phyloP scores from a whole-genome alignment of 1,140 invertebrate species.

The Ostrea denselamellosa region DNA sequence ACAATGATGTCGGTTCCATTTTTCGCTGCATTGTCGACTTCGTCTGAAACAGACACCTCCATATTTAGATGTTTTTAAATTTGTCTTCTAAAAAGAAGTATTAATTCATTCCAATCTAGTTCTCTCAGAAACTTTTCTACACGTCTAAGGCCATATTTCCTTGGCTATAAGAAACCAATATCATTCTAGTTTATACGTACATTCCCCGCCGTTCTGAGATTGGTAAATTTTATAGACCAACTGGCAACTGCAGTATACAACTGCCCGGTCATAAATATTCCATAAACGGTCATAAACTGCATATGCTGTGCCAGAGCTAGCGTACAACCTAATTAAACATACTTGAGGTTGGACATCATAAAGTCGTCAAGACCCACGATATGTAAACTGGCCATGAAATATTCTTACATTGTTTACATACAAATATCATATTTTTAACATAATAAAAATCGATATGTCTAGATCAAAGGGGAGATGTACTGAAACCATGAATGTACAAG shows the following conservation, averaged over 20 bases:
- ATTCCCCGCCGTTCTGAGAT: not conserved
- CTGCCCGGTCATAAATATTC: conserved; percentile 26
- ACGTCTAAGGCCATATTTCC: not conserved
- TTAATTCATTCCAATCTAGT: not conserved
- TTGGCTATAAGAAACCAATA: not conserved
- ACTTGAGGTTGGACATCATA: not conserved
- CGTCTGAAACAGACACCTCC: conserved; percentile 21
- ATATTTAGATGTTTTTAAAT: not conserved
- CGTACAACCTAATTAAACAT: not conserved
- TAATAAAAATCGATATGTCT: not conserved
- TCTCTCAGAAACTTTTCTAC: not conserved
- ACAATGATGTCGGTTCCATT: conserved; percentile 54
- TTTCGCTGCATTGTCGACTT: not conserved
- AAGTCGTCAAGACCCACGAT: not conserved
- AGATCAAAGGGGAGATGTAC: not conserved
- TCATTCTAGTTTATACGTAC: not conserved
- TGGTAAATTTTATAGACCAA: conserved; percentile 14
- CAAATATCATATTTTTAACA: not conserved
- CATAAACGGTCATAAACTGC: conserved; percentile 21
- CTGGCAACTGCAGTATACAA: conserved; percentile 18
- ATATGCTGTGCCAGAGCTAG: not conserved
- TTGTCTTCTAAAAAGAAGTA: not conserved
- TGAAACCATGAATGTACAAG: not conserved
- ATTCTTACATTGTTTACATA: not conserved
- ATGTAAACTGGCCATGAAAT: not conserved